phyloP scores from a whole-genome alignment of 2,797 vertebrate species.

The Anguilla obscura region DNA sequence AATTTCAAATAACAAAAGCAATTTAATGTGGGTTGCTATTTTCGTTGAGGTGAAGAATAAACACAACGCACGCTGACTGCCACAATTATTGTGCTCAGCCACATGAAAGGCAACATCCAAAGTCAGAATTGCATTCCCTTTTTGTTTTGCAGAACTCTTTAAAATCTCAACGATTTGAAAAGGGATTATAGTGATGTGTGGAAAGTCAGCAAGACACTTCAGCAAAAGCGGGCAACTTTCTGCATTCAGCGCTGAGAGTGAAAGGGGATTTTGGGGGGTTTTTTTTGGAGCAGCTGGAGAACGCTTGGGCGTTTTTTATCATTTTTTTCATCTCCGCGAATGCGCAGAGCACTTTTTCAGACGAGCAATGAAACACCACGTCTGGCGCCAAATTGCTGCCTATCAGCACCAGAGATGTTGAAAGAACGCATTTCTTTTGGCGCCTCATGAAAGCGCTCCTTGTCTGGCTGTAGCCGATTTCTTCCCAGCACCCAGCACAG shows the following conservation, averaged over 20 bases:
- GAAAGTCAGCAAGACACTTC: conserved; percentile 9
- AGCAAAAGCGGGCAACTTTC: not conserved
- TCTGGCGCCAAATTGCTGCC: not conserved
- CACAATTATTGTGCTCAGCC: not conserved
- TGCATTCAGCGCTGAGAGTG: not conserved
- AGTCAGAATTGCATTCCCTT: not conserved
- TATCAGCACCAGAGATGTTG: not conserved
- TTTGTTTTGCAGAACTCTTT: not conserved
- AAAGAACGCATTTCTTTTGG: conserved; percentile 26
- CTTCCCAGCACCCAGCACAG: conserved; percentile 33
- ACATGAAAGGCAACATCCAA: not conserved
- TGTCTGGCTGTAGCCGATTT: not conserved
- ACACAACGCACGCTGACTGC: not conserved
- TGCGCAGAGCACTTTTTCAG: not conserved
- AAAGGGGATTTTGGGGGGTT: not conserved
- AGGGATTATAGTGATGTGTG: not conserved
- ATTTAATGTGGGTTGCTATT: not conserved
- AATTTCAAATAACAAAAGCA: not conserved
- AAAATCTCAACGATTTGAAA: not conserved
- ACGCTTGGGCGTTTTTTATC: not conserved
- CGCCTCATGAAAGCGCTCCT: conserved; percentile 23
- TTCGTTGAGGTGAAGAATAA: not conserved
- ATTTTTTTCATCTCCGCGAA: conserved; percentile 25
- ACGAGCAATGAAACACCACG: not conserved
- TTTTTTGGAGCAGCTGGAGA: not conserved